These are phyloP conservation scores for Epinephelus awoara DNA, from an alignment of 2,797 vertebrate species.

Conservation along the genomic window DNA sequence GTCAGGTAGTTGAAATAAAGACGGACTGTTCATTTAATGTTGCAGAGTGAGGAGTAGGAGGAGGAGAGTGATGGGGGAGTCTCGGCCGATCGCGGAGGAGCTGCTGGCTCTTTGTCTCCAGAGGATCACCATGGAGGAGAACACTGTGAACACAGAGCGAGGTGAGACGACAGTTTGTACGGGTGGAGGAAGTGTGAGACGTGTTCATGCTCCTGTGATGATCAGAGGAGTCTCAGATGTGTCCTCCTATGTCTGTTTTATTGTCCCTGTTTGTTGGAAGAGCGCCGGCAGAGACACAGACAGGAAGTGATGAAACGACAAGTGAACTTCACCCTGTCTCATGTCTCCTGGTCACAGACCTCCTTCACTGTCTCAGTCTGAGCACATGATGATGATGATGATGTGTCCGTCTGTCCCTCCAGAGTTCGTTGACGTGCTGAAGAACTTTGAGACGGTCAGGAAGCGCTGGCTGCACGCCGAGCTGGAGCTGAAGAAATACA, in stretches of 20 bases:
- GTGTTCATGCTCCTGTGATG: too few species aligned
- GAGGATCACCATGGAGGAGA: conserved; percentile 63
- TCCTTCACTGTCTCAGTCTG: too few species aligned
- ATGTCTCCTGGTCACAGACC: too few species aligned
- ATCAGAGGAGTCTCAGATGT: too few species aligned
- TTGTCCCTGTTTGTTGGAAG: too few species aligned
- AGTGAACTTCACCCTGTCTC: too few species aligned
- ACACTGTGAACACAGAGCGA: conserved; percentile 13
- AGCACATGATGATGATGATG: too few species aligned
- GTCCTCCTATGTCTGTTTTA: too few species aligned
- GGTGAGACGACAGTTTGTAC: conserved; percentile 40
- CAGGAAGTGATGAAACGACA: too few species aligned
- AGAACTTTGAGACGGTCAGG: conserved; percentile 80
- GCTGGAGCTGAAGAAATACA: conserved; percentile 82
- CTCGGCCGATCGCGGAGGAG: conserved; percentile 54
- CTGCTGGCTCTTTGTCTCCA: conserved; percentile 66
- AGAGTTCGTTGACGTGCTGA: conserved; percentile 80
- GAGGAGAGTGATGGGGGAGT: conserved; percentile 42
- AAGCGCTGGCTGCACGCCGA: conserved; percentile 58
- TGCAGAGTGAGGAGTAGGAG: not conserved
- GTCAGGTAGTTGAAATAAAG: not conserved
- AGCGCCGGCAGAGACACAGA: too few species aligned
- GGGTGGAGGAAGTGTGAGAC: too few species aligned
- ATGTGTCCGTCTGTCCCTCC: not conserved
- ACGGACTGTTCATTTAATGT: not conserved